These are phyloP conservation scores for Apteryx mantelli DNA, from an alignment of 2,113 vertebrate species.

Conservation along the genomic window DNA sequence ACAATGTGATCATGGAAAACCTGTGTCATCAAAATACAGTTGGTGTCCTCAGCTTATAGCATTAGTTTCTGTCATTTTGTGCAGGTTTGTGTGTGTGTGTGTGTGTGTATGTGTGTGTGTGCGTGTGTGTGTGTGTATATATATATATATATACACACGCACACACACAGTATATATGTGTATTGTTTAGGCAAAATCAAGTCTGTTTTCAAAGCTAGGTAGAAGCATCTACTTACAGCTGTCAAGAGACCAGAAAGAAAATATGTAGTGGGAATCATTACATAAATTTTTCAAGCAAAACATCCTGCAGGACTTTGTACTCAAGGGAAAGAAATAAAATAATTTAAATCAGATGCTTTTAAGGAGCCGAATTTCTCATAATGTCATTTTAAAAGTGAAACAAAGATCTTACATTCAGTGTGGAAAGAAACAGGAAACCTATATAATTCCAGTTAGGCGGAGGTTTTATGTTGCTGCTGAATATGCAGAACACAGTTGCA, in stretches of 20 bases:
- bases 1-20: background rate
- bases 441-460: background rate
- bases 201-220: background rate
- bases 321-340: background rate
- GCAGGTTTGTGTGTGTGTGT: background rate
- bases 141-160: too few relatives aligned
- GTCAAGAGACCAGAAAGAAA: background rate
- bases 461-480: background rate
- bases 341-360: background rate
- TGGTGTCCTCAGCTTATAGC: background rate
- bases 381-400: background rate
- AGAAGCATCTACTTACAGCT: background rate
- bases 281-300: background rate
- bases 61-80: background rate
- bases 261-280: background rate
- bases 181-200: background rate
- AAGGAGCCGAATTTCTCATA: background rate
- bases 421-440: background rate
- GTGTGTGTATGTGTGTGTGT: too few relatives aligned
- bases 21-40: background rate
- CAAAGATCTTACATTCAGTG: background rate
- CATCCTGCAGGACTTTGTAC: background rate
- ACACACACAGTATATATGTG: too few relatives aligned
- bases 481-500: background rate
- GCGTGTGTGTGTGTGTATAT: too few relatives aligned